Percentiles rank a stretch among this genome's conserved stretches.
Evolutionary conservation across 2,888 invertebrate genomes (phyloP).

Genomic region (Alcis repandata): DNA sequence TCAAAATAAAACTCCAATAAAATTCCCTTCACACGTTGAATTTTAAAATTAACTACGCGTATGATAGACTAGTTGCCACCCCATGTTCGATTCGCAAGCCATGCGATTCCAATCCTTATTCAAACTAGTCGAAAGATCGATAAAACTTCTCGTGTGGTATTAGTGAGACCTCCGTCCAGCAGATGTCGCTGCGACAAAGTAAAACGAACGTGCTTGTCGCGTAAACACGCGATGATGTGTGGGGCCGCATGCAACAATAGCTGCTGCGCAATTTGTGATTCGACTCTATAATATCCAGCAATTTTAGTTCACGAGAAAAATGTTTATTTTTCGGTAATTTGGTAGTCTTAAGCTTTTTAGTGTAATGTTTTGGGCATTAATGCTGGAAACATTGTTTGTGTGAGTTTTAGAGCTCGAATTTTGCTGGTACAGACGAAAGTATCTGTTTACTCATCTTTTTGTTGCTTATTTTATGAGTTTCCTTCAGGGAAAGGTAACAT

Average conservation of each 20-base stretch:
- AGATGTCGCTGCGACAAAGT: constrained; percentile 85
- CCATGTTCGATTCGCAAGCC: constrained; percentile 38
- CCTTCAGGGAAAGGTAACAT: too few species aligned
- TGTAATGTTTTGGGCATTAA: constrained; percentile 19
- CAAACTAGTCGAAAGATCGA: constrained; percentile 33
- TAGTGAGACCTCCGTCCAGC: constrained; percentile 51
- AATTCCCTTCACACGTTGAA: constrained; percentile 70
- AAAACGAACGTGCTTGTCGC: constrained; percentile 81
- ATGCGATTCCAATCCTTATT: constrained; percentile 36
- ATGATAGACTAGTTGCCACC: constrained; percentile 60
- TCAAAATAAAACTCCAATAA: constrained; percentile 70
- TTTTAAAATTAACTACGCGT: constrained; percentile 73
- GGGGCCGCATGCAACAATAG: constrained; percentile 81
- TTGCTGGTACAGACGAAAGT: constrained; percentile 14
- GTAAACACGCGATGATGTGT: constrained; percentile 82
- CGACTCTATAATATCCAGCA: constrained; percentile 75
- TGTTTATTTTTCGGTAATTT: constrained; percentile 62
- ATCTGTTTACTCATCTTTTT: constrained; percentile 1
- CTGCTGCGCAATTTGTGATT: constrained; percentile 82
- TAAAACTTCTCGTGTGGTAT: constrained; percentile 38
- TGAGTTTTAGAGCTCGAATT: constrained; percentile 18
- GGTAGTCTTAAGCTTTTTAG: constrained; percentile 46
- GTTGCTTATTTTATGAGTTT: background rate
- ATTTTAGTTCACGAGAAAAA: constrained; percentile 63
- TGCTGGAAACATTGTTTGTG: constrained; percentile 21